Conservation (phyloP, 2,888 invertebrate species). For the Alviniconcha strummeri region DNA sequence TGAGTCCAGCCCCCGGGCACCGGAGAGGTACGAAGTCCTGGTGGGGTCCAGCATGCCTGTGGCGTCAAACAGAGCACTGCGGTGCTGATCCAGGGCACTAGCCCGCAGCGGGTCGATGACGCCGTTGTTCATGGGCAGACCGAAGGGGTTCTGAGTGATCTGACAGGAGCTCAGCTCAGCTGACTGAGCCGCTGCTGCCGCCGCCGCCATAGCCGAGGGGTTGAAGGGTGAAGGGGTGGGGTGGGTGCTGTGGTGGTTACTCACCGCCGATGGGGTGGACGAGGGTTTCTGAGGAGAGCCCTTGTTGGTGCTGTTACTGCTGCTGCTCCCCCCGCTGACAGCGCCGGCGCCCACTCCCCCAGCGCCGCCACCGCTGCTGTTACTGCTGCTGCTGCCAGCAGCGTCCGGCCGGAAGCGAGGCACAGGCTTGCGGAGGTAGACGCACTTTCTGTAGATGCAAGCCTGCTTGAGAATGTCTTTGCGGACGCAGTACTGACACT, state of each 20-base stretch:
- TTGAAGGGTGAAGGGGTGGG: slow-evolving; percentile 24
- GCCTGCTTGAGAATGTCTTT: slow-evolving; percentile 66
- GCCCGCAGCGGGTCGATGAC: slow-evolving; percentile 36
- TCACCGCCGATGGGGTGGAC: slow-evolving; percentile 13
- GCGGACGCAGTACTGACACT: slow-evolving; percentile 64
- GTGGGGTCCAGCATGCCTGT: slow-evolving; percentile 15
- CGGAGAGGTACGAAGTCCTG: slow-evolving; percentile 10
- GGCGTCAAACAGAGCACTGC: slow-evolving; percentile 34
- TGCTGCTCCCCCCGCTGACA: background rate
- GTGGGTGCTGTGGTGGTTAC: slow-evolving; percentile 12
- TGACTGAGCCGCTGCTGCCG: slow-evolving; percentile 30
- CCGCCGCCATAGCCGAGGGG: slow-evolving; percentile 11
- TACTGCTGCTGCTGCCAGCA: slow-evolving; percentile 21
- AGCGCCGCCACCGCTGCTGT: slow-evolving; percentile 1
- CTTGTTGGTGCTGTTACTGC: slow-evolving; percentile 11
- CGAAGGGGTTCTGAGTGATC: slow-evolving; percentile 36
- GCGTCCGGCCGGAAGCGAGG: slow-evolving; percentile 42
- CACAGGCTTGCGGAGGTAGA: slow-evolving; percentile 58
- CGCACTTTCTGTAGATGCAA: slow-evolving; percentile 66
- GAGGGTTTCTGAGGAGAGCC: slow-evolving; percentile 26
- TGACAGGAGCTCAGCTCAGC: slow-evolving; percentile 41
- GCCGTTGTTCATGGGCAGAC: slow-evolving; percentile 32
- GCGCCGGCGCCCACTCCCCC: background rate
- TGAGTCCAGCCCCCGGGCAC: slow-evolving; percentile 13
- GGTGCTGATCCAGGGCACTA: slow-evolving; percentile 34